Conservation (phyloP, 2,888 invertebrate genomes). For the Conistra vaccinii region DNA sequence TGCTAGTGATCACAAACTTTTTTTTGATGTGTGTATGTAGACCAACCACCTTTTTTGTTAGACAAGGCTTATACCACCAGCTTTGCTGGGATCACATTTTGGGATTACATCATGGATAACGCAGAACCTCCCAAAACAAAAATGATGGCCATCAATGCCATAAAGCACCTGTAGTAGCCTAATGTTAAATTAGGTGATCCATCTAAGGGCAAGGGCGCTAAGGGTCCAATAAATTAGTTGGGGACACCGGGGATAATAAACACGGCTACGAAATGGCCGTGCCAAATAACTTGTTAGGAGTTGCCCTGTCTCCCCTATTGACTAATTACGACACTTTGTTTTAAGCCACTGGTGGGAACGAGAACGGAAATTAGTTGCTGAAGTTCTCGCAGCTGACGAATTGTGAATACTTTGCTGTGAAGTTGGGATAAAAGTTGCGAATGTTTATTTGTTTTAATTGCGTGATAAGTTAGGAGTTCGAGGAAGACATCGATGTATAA, state of each 20-base stretch:
- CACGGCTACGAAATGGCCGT: conserved; percentile 84
- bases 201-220: conserved; percentile 86
- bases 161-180: conserved; percentile 76
- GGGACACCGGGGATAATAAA: conserved; percentile 89
- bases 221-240: conserved; percentile 89
- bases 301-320: conserved; percentile 84
- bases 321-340: conserved; percentile 88
- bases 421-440: conserved; percentile 26
- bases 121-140: conserved; percentile 61
- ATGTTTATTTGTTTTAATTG: conserved; percentile 43
- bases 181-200: conserved; percentile 90
- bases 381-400: conserved; percentile 63
- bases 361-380: conserved; percentile 52
- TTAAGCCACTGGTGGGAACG: conserved; percentile 68
- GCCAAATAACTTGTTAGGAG: conserved; percentile 87
- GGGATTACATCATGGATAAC: too few relatives aligned
- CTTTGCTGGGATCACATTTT: too few relatives aligned
- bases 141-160: conserved; percentile 77
- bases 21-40: too few relatives aligned
- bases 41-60: too few relatives aligned
- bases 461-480: conserved; percentile 30
- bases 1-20: too few relatives aligned
- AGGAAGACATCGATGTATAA: not conserved
- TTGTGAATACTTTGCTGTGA: conserved; percentile 37
- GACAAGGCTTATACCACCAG: too few relatives aligned